These are phyloP conservation scores for Diadophis punctatus DNA, from an alignment of 2,113 vertebrate species.

Conservation along the genomic window DNA sequence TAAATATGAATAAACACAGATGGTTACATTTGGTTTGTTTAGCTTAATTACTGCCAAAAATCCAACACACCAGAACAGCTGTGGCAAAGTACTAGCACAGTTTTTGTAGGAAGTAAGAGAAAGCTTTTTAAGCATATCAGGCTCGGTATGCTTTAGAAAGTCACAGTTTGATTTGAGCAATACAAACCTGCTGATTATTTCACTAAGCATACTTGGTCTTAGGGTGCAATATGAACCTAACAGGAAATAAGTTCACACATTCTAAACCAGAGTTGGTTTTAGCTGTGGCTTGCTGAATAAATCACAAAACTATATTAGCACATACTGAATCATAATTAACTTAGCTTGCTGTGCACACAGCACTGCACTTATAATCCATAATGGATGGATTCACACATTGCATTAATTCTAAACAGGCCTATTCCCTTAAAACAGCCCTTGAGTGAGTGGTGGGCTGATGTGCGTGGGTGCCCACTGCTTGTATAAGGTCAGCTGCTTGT, in stretches of 20 bases:
- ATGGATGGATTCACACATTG: neutral
- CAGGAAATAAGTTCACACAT: neutral
- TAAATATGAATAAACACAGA: neutral
- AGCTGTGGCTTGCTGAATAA: neutral
- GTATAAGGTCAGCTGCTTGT: neutral
- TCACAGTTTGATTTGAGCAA: neutral
- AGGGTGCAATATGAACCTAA: neutral
- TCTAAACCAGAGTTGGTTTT: neutral
- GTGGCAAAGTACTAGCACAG: neutral
- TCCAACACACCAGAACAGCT: neutral
- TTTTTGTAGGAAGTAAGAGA: neutral
- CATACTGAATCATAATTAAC: neutral
- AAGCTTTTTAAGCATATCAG: neutral
- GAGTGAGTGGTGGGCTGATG: neutral
- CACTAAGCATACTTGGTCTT: neutral
- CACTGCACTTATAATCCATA: neutral
- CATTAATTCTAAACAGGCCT: neutral
- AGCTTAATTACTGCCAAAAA: neutral
- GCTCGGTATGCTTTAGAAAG: neutral
- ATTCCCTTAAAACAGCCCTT: neutral
- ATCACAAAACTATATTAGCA: neutral
- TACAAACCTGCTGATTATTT: neutral
- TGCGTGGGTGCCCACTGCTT: fast-evolving
- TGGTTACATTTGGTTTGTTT: neutral
- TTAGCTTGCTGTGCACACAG: neutral